Evolutionary conservation across 2,797 vertebrate species (phyloP).

Genomic region (Diplodus puntazzo): DNA sequence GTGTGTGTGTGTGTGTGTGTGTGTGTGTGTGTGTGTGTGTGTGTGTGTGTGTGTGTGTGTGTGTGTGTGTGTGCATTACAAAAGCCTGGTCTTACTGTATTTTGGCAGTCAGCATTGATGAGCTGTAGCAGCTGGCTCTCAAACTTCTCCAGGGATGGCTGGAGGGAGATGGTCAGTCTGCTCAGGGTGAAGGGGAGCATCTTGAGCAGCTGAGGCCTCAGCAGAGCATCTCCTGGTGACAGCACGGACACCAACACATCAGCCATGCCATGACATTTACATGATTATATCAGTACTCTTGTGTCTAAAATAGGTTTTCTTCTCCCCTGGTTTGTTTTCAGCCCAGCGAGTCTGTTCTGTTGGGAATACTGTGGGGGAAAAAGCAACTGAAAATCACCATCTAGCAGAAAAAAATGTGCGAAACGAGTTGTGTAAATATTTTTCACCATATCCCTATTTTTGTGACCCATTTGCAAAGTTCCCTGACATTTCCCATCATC

Average conservation of each 20-base stretch:
- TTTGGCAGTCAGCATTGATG: conserved; percentile 87
- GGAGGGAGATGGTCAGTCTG: conserved; percentile 86
- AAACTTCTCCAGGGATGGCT: conserved; percentile 92
- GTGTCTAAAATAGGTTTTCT: neutral
- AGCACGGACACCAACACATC: conserved; percentile 22
- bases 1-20: conserved; percentile 19
- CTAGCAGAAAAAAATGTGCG: conserved; percentile 22
- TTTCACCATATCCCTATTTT: conserved; percentile 10
- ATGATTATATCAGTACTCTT: conserved; percentile 3
- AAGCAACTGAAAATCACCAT: conserved; percentile 17
- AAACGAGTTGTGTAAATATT: conserved; percentile 19
- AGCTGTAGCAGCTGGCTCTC: conserved; percentile 91
- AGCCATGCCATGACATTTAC: conserved; percentile 11
- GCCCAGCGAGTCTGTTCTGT: conserved; percentile 4
- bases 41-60: conserved; percentile 12
- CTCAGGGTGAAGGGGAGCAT: conserved; percentile 86
- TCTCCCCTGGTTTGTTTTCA: conserved; percentile 17
- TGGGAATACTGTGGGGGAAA: neutral
- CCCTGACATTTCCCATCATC: conserved; percentile 8
- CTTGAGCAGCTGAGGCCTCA: conserved; percentile 89
- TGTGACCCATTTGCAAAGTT: conserved; percentile 40
- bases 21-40: conserved; percentile 19
- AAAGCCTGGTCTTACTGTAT: conserved; percentile 85
- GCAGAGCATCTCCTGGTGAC: conserved; percentile 86
- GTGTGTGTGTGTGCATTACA: conserved; percentile 11